These are phyloP conservation scores for Drosophila eohydei DNA, from an alignment of 2,888 invertebrate species.

Conservation along the genomic window DNA sequence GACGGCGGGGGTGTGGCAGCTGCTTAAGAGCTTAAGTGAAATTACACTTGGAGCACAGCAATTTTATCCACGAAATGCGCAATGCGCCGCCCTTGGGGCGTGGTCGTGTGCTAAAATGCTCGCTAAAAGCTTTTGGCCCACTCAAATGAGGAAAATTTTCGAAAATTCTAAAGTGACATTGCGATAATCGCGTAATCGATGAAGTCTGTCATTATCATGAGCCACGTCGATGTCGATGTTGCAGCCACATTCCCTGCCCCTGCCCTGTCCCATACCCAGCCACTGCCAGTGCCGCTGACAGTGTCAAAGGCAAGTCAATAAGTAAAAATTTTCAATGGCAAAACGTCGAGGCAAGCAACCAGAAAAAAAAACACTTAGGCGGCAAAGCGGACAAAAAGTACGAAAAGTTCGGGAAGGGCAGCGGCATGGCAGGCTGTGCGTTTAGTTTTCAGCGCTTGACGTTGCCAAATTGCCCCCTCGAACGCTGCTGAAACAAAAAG, in stretches of 20 bases:
- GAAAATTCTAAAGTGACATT: conserved; percentile 76
- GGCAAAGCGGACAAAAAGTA: conserved; percentile 8
- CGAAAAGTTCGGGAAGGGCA: not conserved
- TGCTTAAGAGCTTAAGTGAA: conserved; percentile 81
- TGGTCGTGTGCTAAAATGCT: conserved; percentile 45
- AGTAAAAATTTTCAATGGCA: conserved; percentile 63
- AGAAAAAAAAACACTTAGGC: conserved; percentile 60
- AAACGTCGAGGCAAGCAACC: conserved; percentile 49
- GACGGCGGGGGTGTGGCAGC: conserved; percentile 25
- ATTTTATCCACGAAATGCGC: conserved; percentile 69
- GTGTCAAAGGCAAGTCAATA: conserved; percentile 70
- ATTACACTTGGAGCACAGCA: conserved; percentile 78
- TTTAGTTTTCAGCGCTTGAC: conserved; percentile 53
- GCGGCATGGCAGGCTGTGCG: conserved; percentile 22
- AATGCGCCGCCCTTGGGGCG: conserved; percentile 39
- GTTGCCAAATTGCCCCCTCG: conserved; percentile 45
- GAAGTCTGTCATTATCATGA: conserved; percentile 80
- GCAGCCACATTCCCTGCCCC: conserved; percentile 6
- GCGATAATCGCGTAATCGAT: conserved; percentile 80
- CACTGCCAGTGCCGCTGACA: conserved; percentile 15
- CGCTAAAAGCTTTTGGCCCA: conserved; percentile 73
- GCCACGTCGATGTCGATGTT: conserved; percentile 35
- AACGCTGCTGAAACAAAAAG: conserved; percentile 40
- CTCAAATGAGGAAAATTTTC: conserved; percentile 65
- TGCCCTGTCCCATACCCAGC: not conserved